These are phyloP conservation scores for Crambe crambe DNA, from an alignment of 37 sponge, comb jelly and placozoan species.

Conservation along the genomic window DNA sequence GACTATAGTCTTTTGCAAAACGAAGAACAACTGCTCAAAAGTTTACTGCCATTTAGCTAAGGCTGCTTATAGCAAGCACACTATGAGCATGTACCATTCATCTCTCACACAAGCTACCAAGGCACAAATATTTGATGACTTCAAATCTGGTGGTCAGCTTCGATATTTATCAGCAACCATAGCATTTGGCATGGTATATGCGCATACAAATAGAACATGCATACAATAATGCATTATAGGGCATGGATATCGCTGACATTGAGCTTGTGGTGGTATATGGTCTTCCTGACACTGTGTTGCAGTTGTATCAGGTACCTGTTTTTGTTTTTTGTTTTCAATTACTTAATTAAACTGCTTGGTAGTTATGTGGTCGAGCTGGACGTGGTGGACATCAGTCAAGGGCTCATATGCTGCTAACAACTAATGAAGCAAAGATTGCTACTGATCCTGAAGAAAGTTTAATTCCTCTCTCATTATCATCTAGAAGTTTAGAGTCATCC, in stretches of 20 bases:
- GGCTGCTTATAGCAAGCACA: neutral
- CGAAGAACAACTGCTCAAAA: too few relatives aligned
- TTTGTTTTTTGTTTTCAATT: too few relatives aligned
- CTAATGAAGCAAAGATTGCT: too few relatives aligned
- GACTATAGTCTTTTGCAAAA: neutral
- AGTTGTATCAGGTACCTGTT: neutral
- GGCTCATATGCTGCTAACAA: too few relatives aligned
- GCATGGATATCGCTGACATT: neutral
- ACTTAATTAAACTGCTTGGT: neutral
- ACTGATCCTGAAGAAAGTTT: neutral
- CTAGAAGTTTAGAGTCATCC: neutral
- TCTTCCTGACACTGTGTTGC: neutral
- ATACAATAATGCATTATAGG: neutral
- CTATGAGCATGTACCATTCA: neutral
- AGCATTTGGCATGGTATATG: neutral
- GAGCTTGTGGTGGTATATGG: neutral
- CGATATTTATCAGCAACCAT: neutral
- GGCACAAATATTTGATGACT: too few relatives aligned
- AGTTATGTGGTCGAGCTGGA: too few relatives aligned
- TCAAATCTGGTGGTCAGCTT: neutral
- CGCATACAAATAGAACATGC: neutral
- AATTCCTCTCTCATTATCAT: neutral
- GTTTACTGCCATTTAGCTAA: neutral
- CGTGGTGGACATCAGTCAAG: too few relatives aligned
- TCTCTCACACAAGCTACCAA: too few relatives aligned